Conservation (phyloP, 64 coral and sea anemone genomes). For the Dendrophyllia cribrosa region DNA sequence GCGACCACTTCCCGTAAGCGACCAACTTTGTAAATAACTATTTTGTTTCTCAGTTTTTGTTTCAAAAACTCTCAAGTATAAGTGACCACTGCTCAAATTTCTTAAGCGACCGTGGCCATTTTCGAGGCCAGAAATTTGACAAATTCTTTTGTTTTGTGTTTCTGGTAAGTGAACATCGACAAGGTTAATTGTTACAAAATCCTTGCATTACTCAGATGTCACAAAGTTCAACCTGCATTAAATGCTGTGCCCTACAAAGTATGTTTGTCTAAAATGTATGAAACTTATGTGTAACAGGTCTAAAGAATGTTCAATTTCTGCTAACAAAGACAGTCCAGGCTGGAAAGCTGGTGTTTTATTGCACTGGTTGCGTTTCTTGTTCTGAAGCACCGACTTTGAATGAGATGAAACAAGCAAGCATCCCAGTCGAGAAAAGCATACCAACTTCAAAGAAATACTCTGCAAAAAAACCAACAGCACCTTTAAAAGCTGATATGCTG, state of each 20-base stretch:
- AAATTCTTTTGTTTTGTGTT: no score
- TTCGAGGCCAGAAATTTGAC: no score
- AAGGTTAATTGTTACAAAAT: no score
- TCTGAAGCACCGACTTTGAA: neutral
- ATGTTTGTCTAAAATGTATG: neutral
- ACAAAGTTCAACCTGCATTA: neutral
- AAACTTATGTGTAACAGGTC: constrained; percentile 5
- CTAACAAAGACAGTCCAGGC: neutral
- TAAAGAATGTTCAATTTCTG: neutral
- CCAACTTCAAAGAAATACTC: neutral
- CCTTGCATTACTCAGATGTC: no score
- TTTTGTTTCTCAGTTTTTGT: no score
- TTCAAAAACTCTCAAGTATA: no score
- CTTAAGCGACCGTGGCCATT: no score
- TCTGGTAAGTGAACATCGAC: no score
- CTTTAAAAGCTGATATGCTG: neutral
- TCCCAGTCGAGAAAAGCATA: neutral
- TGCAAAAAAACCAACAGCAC: neutral
- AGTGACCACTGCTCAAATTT: no score
- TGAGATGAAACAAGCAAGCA: neutral
- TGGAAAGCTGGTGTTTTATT: constrained; percentile 6
- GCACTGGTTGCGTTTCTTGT: neutral
- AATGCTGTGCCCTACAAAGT: neutral
- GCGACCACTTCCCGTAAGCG: no score
- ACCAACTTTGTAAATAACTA: no score